phyloP scores from a whole-genome alignment of 2,888 invertebrate genomes.

The Trachelus tabidus region DNA sequence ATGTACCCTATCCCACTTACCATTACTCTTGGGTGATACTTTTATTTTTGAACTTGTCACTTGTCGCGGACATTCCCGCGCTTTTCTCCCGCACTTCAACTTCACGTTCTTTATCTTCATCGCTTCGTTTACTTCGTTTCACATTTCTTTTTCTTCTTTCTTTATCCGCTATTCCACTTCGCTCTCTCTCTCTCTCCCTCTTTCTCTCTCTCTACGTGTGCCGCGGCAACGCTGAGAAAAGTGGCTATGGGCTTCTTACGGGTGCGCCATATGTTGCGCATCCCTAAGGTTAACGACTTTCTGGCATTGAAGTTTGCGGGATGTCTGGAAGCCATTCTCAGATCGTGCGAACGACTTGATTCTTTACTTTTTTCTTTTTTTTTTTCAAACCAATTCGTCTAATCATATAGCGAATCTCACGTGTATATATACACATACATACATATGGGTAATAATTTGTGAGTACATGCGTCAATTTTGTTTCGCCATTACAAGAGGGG shows the following conservation, averaged over 20 bases:
- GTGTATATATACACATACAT: not conserved
- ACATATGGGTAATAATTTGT: not conserved
- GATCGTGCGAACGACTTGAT: not conserved
- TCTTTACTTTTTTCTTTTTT: not conserved
- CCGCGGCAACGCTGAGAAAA: slow-evolving; percentile 1
- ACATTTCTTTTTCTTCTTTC: not conserved
- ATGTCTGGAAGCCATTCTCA: not conserved
- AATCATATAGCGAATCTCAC: not conserved
- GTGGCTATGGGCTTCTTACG: slow-evolving; percentile 2
- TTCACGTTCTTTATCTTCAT: not conserved
- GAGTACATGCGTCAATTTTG: not conserved
- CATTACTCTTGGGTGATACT: not conserved
- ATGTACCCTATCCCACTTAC: not conserved
- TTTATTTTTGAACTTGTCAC: not conserved
- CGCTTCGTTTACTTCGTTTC: not conserved
- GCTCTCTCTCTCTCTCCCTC: not conserved
- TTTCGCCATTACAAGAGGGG: not conserved
- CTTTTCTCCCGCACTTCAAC: slow-evolving; percentile 12
- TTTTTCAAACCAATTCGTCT: not conserved
- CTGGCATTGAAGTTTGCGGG: slow-evolving; percentile 36
- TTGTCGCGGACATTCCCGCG: slow-evolving; percentile 1
- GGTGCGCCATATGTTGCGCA: slow-evolving; percentile 36
- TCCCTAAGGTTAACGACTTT: slow-evolving; percentile 45
- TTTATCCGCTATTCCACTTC: not conserved
- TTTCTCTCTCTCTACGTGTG: not conserved